phyloP scores from a whole-genome alignment of 2,888 invertebrate species.

The Sarcophaga subvicina region DNA sequence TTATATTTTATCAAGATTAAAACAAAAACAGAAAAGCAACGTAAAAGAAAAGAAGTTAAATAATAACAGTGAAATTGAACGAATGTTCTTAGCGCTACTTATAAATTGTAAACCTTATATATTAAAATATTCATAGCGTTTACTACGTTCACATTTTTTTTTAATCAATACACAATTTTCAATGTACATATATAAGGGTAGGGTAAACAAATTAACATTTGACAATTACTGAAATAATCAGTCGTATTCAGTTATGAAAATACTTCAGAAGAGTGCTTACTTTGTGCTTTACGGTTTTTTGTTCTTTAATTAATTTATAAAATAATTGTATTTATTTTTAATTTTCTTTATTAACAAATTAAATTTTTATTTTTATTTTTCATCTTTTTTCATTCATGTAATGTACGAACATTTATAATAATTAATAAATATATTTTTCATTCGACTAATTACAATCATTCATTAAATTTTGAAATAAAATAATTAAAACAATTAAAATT shows the following conservation, averaged over 20 bases:
- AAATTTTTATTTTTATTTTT: constrained; percentile 24
- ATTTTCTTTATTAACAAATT: constrained; percentile 27
- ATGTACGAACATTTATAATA: constrained; percentile 15
- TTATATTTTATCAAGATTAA: background rate
- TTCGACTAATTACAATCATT: background rate
- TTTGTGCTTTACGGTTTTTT: constrained; percentile 47
- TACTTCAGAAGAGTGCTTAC: constrained; percentile 40
- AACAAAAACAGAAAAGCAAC: background rate
- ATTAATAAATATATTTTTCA: background rate
- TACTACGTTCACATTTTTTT: too few relatives aligned
- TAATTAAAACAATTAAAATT: background rate
- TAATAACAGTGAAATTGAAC: too few relatives aligned
- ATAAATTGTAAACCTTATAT: too few relatives aligned
- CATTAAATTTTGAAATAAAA: background rate
- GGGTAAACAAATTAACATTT: constrained; percentile 1
- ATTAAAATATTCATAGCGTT: too few relatives aligned
- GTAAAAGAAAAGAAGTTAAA: too few relatives aligned
- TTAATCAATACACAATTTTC: too few relatives aligned
- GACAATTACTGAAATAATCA: background rate
- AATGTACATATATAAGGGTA: background rate
- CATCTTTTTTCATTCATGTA: constrained; percentile 55
- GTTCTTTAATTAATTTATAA: constrained; percentile 16
- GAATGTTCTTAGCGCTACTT: too few relatives aligned
- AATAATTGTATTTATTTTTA: constrained; percentile 19
- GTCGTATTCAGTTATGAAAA: constrained; percentile 21